A percentile compares a stretch with the other conserved stretches of the same genome.
phyloP scores from a whole-genome alignment of 2,888 invertebrate species.

The Plutella xylostella region DNA sequence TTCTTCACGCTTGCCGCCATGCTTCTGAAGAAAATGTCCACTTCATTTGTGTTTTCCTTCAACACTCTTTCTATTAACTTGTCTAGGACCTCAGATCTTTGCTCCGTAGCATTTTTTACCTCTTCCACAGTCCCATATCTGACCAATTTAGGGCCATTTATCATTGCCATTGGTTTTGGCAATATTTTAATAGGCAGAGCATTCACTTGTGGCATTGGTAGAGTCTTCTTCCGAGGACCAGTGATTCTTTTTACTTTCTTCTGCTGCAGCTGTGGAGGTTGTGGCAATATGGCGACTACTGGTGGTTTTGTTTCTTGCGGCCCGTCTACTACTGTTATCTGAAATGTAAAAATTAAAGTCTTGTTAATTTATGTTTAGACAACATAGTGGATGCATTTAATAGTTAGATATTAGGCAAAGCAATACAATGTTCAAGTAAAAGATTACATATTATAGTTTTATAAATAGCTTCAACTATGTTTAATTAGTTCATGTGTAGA shows the following conservation, averaged over 20 bases:
- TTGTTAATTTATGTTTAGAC: too few species aligned
- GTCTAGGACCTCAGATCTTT: slow-evolving; percentile 47
- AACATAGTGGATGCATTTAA: too few species aligned
- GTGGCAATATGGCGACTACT: slow-evolving; percentile 34
- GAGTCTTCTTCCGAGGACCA: slow-evolving; percentile 39
- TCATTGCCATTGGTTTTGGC: slow-evolving; percentile 50
- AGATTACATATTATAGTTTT: too few species aligned
- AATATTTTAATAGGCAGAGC: slow-evolving; percentile 54
- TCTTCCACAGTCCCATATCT: slow-evolving; percentile 51
- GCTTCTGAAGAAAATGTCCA: slow-evolving; percentile 60
- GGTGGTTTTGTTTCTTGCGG: too few species aligned
- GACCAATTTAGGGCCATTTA: slow-evolving; percentile 46
- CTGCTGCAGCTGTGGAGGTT: slow-evolving; percentile 20
- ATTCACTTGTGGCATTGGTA: slow-evolving; percentile 34
- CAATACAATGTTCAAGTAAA: too few species aligned
- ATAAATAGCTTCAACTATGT: too few species aligned
- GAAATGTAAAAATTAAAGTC: slow-evolving; percentile 26
- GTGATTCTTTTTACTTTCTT: slow-evolving; percentile 42
- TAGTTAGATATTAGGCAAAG: too few species aligned
- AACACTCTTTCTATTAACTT: slow-evolving; percentile 56
- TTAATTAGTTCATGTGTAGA: too few species aligned
- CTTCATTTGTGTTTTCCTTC: slow-evolving; percentile 59
- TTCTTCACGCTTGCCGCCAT: slow-evolving; percentile 65
- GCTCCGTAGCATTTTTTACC: slow-evolving; percentile 23
- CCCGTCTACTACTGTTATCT: slow-evolving; percentile 53